These are phyloP conservation scores for Kryptopterus vitreolus DNA, from an alignment of 2,797 vertebrate species.

Conservation along the genomic window DNA sequence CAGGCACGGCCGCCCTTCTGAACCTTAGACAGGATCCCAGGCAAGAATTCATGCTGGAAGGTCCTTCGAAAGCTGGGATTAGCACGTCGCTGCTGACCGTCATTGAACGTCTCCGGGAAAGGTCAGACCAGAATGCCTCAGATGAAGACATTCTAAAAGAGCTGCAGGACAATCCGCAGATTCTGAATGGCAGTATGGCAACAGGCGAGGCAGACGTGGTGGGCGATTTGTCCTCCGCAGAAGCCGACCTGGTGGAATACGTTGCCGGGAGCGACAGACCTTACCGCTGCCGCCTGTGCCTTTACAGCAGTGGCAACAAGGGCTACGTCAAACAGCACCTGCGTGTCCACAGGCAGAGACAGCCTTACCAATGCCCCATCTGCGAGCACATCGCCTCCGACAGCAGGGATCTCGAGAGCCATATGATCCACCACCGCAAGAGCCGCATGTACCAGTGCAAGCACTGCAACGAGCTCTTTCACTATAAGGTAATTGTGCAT, in stretches of 20 bases:
- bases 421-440: conserved; percentile 98
- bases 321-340: conserved; percentile 97
- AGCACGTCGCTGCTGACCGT: conserved; percentile 94
- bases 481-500: conserved; percentile 85
- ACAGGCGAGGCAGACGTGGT: conserved; percentile 38
- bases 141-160: conserved; percentile 96
- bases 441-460: conserved; percentile 89
- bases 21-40: conserved; percentile 64
- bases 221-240: conserved; percentile 57
- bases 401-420: conserved; percentile 89
- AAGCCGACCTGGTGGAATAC: conserved; percentile 83
- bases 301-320: conserved; percentile 92
- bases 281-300: conserved; percentile 90
- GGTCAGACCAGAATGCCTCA: conserved; percentile 92
- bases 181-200: conserved; percentile 67
- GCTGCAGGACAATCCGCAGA: conserved; percentile 90
- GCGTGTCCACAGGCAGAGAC: conserved; percentile 89
- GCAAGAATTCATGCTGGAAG: conserved; percentile 70
- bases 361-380: conserved; percentile 96
- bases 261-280: conserved; percentile 82
- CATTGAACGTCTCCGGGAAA: conserved; percentile 90
- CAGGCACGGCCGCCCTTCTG: conserved; percentile 68
- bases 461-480: conserved; percentile 85
- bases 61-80: conserved; percentile 88
- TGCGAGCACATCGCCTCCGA: conserved; percentile 89